Evolutionary conservation across 1,140 invertebrate species (phyloP).

Genomic region (Cecropterus lyciades): DNA sequence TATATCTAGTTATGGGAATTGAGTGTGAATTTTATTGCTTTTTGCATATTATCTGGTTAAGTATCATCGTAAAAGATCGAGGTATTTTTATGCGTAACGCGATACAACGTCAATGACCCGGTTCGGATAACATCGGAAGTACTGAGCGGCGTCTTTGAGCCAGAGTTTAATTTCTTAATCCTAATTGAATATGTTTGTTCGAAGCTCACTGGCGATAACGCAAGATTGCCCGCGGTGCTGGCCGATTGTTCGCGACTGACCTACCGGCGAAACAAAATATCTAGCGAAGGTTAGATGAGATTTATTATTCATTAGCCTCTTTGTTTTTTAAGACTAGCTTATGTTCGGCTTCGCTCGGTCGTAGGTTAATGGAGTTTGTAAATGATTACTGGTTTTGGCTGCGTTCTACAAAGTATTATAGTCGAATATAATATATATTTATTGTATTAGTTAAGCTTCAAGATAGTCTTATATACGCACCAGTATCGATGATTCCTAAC

Average conservation of each 20-base stretch:
- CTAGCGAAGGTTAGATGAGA: slow-evolving; percentile 51
- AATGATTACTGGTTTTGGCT: no score
- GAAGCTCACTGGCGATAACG: slow-evolving; percentile 58
- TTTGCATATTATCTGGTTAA: slow-evolving; percentile 28
- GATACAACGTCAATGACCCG: slow-evolving; percentile 61
- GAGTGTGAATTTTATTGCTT: slow-evolving; percentile 34
- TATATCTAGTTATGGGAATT: slow-evolving; percentile 10
- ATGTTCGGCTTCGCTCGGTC: not conserved
- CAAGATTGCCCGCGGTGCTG: slow-evolving; percentile 50
- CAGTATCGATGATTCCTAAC: no score
- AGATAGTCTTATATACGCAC: no score
- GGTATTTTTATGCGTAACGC: slow-evolving; percentile 55
- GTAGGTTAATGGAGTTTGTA: no score
- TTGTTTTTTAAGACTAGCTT: slow-evolving; percentile 18
- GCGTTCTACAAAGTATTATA: no score
- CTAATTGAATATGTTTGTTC: slow-evolving; percentile 82
- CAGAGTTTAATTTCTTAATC: slow-evolving; percentile 76
- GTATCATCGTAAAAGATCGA: slow-evolving; percentile 47
- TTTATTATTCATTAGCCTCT: slow-evolving; percentile 49
- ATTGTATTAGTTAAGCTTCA: no score
- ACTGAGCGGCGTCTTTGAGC: slow-evolving; percentile 65
- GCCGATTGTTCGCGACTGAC: slow-evolving; percentile 56
- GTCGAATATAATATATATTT: no score
- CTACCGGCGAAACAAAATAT: slow-evolving; percentile 39
- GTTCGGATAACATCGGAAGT: slow-evolving; percentile 58